A percentile compares a stretch with the other conserved stretches of the same genome.
Evolutionary conservation across 2,797 vertebrate species (phyloP).

Genomic region (Gephyroberyx darwinii): DNA sequence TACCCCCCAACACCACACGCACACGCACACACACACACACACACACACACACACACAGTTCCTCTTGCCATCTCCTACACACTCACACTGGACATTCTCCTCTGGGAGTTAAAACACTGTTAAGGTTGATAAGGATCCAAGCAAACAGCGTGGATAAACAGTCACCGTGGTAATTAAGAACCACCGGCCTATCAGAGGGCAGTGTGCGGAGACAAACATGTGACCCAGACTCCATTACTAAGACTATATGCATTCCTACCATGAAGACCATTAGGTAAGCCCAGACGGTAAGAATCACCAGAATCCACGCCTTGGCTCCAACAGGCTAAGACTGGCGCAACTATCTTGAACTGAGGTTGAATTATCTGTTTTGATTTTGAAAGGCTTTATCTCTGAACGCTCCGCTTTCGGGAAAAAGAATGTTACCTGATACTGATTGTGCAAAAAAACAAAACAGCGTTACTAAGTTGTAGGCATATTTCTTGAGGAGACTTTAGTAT

Average conservation of each 20-base stretch:
- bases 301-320: slow-evolving; percentile 2
- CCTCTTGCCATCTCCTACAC: slow-evolving; percentile 75
- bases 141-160: slow-evolving; percentile 81
- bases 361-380: slow-evolving; percentile 7
- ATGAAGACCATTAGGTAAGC: slow-evolving; percentile 62
- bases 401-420: not conserved
- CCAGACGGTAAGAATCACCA: slow-evolving; percentile 32
- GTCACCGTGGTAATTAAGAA: slow-evolving; percentile 77
- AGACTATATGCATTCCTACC: slow-evolving; percentile 60
- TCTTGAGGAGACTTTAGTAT: not conserved
- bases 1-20: slow-evolving; percentile 21
- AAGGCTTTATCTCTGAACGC: not conserved
- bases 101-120: slow-evolving; percentile 78
- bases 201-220: slow-evolving; percentile 70
- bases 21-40: slow-evolving; percentile 26
- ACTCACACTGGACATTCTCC: slow-evolving; percentile 62
- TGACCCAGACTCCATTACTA: slow-evolving; percentile 72
- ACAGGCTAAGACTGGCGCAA: slow-evolving; percentile 15
- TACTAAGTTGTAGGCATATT: not conserved
- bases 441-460: slow-evolving; percentile 2
- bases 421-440: not conserved
- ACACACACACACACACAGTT: slow-evolving; percentile 46
- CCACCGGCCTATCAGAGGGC: slow-evolving; percentile 65
- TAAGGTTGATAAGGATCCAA: slow-evolving; percentile 80
- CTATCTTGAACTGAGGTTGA: slow-evolving; percentile 1